These are phyloP conservation scores for Gryllus longicercus DNA, from an alignment of 2,888 invertebrate species.

Conservation along the genomic window DNA sequence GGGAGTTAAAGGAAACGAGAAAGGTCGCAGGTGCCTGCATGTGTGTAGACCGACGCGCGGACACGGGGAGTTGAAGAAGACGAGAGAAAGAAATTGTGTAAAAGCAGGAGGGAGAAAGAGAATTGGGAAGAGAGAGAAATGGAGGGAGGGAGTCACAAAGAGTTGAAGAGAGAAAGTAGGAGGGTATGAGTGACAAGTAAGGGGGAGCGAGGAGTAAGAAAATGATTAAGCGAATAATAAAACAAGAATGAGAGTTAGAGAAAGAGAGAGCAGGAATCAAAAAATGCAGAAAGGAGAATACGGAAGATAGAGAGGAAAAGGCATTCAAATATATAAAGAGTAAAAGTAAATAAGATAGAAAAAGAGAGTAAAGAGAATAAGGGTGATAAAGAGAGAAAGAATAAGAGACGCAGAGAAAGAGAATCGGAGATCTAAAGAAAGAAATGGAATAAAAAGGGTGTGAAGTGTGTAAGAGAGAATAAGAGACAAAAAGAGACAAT, in stretches of 20 bases:
- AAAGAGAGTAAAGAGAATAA: background rate
- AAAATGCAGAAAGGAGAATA: background rate
- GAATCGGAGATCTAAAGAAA: background rate
- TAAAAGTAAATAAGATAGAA: background rate
- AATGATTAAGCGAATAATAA: background rate
- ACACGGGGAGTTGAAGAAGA: background rate
- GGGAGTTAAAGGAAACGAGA: background rate
- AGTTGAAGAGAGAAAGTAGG: background rate
- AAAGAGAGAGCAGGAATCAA: background rate
- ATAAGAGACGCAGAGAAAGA: background rate
- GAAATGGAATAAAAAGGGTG: background rate
- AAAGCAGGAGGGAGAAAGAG: background rate
- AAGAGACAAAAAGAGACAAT: background rate
- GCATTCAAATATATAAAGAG: no score
- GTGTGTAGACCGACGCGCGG: background rate
- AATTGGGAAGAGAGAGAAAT: background rate
- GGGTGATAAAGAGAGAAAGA: background rate
- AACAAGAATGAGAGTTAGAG: background rate
- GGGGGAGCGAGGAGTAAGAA: background rate
- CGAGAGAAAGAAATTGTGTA: background rate
- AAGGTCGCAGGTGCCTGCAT: background rate
- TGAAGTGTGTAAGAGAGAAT: background rate
- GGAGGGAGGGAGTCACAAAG: background rate
- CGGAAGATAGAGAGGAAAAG: background rate
- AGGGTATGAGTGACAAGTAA: background rate